Evolutionary conservation across 2,888 invertebrate species (phyloP), one percentile per base, ranked within the genome.

Genomic region (Trichogramma dendrolimi): DNA sequence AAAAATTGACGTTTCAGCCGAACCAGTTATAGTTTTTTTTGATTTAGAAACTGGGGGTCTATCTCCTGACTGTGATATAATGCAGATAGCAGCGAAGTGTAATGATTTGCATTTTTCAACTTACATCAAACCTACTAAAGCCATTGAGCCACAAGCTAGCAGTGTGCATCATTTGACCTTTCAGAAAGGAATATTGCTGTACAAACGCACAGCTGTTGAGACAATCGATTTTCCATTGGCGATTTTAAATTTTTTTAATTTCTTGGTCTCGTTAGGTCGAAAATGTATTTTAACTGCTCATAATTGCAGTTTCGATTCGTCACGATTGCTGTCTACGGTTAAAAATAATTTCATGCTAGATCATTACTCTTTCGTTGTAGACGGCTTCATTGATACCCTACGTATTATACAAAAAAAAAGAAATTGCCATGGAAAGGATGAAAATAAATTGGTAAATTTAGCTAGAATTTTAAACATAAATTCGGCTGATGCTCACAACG

Each of bases 361-460:
- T 6, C 51, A 47, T 55, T 61, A 61, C 51, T 50, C 50, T 55
- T 51, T 41, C 4, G 39, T 64, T 7, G 50, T 66, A 27, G 42
- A 63, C 7, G 61, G 63, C 49, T 66, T 66, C 52, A 47, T 42
- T 44, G 61, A 63, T 50, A 63, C 63, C 41, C 48, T 63, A 41
- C 58, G 55, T 27, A 49, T 61, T 48, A 56, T 56, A 40, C n/a
- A n/a, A 46, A 50, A 42, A 38, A 8, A 38, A 6, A 64, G 38
- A 27, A 48, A n/a, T 7, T 38, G 44, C 7, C 39, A 54, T n/a
- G 58, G 54, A n/a, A 52, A 57, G 43, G 54, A 58, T 39, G 49
- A 46, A 4, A 62, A 62, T 54, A 54, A 62, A 49, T 49, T 58
- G 41, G 58, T 49, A 8, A 53, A 43, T 40, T 44, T 62, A 4